Evolutionary conservation across 2,113 vertebrate species (phyloP).

Genomic region (Pundamilia nyererei): DNA sequence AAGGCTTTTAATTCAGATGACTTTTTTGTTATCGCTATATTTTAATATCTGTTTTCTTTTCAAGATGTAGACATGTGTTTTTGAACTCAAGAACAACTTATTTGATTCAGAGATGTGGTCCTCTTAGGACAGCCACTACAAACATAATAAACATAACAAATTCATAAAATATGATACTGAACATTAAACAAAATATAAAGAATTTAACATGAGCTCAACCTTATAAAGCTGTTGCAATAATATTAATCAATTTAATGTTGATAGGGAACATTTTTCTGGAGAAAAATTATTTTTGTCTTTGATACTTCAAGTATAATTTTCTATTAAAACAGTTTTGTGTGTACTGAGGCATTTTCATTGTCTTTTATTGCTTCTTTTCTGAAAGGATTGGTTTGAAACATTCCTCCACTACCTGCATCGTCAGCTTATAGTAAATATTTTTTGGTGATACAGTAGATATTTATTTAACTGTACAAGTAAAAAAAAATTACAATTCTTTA

Average conservation of each 20-base stretch:
- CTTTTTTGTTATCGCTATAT: not conserved
- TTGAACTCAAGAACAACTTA: not conserved
- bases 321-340: not conserved
- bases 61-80: not conserved
- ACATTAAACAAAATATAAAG: not conserved
- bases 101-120: not conserved
- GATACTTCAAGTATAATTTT: not conserved
- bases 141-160: not conserved
- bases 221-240: not conserved
- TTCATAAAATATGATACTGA: not conserved
- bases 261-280: not conserved
- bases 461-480: not conserved
- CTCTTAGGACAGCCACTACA: not conserved
- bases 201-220: not conserved
- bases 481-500: rapidly evolving
- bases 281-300: not conserved
- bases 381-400: not conserved
- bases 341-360: not conserved
- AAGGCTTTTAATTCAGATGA: not conserved
- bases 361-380: not conserved
- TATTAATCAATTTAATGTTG: not conserved
- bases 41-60: not conserved
- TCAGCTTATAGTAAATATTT: not conserved
- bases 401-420: not conserved
- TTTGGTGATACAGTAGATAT: not conserved